phyloP scores from a whole-genome alignment of 2,797 vertebrate genomes.

The Chaunax sp. region DNA sequence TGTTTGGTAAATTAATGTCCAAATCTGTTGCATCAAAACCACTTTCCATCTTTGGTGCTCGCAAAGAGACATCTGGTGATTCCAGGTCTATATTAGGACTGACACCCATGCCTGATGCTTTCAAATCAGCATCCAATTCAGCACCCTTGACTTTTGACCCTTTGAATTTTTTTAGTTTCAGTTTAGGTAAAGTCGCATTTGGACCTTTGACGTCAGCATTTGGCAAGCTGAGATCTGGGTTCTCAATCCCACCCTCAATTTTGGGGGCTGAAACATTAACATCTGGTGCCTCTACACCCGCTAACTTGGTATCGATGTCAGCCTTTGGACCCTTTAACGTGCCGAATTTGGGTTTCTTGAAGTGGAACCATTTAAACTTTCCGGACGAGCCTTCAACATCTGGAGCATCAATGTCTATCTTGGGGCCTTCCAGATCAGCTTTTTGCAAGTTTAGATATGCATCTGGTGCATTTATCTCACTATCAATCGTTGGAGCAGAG shows the following conservation, averaged over 20 bases:
- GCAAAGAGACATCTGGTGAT: conserved; percentile 27
- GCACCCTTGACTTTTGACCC: conserved; percentile 45
- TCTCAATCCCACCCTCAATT: conserved; percentile 40
- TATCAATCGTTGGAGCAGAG: conserved; percentile 58
- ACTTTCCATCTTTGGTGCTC: conserved; percentile 39
- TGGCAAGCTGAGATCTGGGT: conserved; percentile 56
- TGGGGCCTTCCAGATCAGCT: conserved; percentile 46
- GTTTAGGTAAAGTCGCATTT: conserved; percentile 48
- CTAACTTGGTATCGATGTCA: conserved; percentile 55
- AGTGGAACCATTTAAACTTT: conserved; percentile 58
- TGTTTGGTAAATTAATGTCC: conserved; percentile 30
- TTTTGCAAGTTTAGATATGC: conserved; percentile 50
- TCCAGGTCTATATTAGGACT: conserved; percentile 39
- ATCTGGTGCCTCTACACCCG: conserved; percentile 50
- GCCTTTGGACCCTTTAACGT: conserved; percentile 58
- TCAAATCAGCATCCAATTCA: conserved; percentile 55
- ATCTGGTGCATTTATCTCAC: conserved; percentile 50
- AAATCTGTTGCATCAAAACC: conserved; percentile 37
- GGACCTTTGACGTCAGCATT: conserved; percentile 57
- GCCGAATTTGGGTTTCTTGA: conserved; percentile 65
- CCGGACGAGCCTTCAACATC: conserved; percentile 59
- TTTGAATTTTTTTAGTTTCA: conserved; percentile 53
- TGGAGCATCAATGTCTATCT: conserved; percentile 50
- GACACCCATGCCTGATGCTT: conserved; percentile 17
- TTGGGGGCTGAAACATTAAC: conserved; percentile 65